Base-by-base conservation (phyloP, 2,797 vertebrate species). In the Melanogrammus aeglefinus region DNA sequence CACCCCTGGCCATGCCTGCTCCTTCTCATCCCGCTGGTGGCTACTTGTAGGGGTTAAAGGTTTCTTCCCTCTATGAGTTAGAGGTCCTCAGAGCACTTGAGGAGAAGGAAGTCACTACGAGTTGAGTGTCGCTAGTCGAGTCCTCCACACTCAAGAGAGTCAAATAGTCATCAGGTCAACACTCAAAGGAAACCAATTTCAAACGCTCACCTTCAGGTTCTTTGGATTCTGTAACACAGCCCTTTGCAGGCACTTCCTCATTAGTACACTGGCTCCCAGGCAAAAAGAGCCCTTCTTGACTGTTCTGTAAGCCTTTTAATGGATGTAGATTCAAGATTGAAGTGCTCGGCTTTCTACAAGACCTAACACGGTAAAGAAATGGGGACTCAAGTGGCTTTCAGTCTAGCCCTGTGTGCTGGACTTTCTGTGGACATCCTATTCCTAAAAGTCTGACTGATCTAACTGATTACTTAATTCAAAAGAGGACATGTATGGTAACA, bases 41-140 rank as follows among this genome's bases (percentile, higher is more conserved):
- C 84, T 83, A 51, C 76, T 77, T 29, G 80, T 77, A 63, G 73
- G 76, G 36, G 57, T 77, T 79, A 84, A 85, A 76, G 77, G 82
- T 85, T 80, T 76, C 81, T 85, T 80, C 76, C 81, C 79, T 80
- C 75, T 6, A 36, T 87, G 82, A 88, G 51, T 81, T 83, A 91
- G 78, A 66, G 82, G 82, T 66, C 74, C 82, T 86, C 74, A 78
- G 85, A 81, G 78, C 29, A 0, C 80, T 80, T 41, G 83, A 90
- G 87, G 87, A 81, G 86, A 83, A 90, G 92, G 93, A 94, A 90
- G 86, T 91, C 79, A 75, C 13, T 10, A 12, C 4, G 76, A 80
- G 78, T 73, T 24, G 24, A 77, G 85, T 79, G 82, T 82, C 83
- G 78, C 70, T 80, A 85, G 82, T 90, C 88, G 88, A 92, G 88